Evolutionary conservation across 2,888 invertebrate species (phyloP), one percentile per base, ranked within the genome.

Genomic region (Ormia ochracea): DNA sequence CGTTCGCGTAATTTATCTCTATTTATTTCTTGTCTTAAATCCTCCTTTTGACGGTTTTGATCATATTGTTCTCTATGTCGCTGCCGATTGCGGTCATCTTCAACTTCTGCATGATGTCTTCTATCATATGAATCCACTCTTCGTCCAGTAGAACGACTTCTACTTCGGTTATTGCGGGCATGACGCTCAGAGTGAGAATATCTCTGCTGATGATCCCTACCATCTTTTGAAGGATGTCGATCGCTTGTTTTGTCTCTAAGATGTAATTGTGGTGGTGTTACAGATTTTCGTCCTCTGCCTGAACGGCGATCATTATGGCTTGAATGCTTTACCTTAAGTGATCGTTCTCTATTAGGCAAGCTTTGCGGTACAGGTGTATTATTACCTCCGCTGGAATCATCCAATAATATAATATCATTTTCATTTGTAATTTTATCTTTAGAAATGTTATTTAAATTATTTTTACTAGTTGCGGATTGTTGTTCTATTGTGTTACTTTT

Each of bases 311-410:
- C 78, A 19, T 58, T 59, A 7, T 83, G 82, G 5, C 70, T 61
- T n/a, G 81, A 36, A 31, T 70, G 66, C 14, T 73, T 75, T 72
- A 50, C 78, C 72, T 21, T 56, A 48, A 19, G 76, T 36, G 45
- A 69, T 63, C 54, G 78, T 21, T 77, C 81, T 9, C 45, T 82
- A 82, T 82, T 81, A 81, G 78, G 82, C 83, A 83, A 78, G 66
- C 90, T 69, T 87, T 90, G 84, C 48, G 75, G 85, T 70, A 85
- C 86, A 45, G 89, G 89, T 65, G 89, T 87, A 41, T 90, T 92
- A 59, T 92, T 92, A 59, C 93, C 91, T 78, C 92, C 92, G 82
- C 93, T 93, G 84, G 92, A 92, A 87, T 94, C 93, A 87, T 92
- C 93, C 84, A 93, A 91, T 83, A 92, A 90, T 87, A 93, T 93